Evolutionary conservation across 2,797 vertebrate genomes (phyloP), one percentile per base, ranked within the genome.

Genomic region (Brotula barbata): DNA sequence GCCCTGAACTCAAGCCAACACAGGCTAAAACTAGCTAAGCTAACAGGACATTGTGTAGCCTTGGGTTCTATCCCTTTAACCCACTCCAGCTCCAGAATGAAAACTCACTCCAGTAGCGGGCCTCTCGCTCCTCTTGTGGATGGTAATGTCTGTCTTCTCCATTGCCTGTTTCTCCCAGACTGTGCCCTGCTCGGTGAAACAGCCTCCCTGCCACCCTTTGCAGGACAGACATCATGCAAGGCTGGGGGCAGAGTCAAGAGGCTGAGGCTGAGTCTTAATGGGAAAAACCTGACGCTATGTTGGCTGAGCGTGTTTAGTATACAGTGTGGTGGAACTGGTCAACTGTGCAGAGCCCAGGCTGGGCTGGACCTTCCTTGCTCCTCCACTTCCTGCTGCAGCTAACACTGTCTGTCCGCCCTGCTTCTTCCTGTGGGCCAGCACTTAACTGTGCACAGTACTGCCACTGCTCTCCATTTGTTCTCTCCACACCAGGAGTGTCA

Each of bases 201-300:
- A 92, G 86, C 78, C 85, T 88, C 75, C 75, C 90, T 66, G 89
- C 87, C 75, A 91, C 84, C 73, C 83, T 89, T 65, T 91, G 88
- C 81, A 92, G 85, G 68, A 85, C 82, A 50, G 88, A 89, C 91
- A 92, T 92, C 47, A 17, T 71, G 72, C 68, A 58, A 71, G 65
- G 68, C 66, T 47, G 64, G 47, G 13, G 14, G 37, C 25, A 28
- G 25, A 78, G 55, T 75, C 72, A 66, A 65, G 25, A 74, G 53
- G 37, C 9, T 25, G 34, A 36, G 6, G 33, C 15, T 1, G 14
- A 11, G 33, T 48, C 50, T 62, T 58, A 15, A 50, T 25, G 44
- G 40, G 6, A 19, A 43, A 64, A 70, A 68, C 36, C 45, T 54
- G 9, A 31, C 52, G 55, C 56, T 45, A 39, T 66, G 60, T 50